Evolutionary conservation across 2,797 vertebrate species (phyloP).

Genomic region (Pterois miles): DNA sequence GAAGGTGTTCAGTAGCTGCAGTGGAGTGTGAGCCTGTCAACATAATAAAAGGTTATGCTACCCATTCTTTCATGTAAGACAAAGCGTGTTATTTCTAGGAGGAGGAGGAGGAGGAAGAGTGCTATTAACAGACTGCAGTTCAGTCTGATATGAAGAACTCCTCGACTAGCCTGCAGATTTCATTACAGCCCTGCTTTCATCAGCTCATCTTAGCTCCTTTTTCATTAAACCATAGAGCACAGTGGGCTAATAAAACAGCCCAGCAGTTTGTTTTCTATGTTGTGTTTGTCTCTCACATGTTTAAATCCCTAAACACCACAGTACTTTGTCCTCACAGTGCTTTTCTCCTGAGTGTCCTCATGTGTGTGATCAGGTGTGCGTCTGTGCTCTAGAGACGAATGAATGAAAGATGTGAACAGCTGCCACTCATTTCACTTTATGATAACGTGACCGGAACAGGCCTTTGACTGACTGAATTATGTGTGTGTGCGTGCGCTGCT

Average conservation of each 20-base stretch:
- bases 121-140: conserved; percentile 50
- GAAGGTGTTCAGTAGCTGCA: conserved; percentile 25
- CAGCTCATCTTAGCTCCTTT: conserved; percentile 38
- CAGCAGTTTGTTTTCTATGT: background rate
- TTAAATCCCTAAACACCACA: conserved; percentile 30
- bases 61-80: conserved; percentile 50
- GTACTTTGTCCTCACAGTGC: conserved; percentile 38
- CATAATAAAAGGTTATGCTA: conserved; percentile 47
- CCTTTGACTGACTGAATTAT: conserved; percentile 32
- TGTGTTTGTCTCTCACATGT: background rate
- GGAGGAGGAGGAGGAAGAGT: conserved; percentile 37
- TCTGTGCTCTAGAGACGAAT: conserved; percentile 46
- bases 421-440: conserved; percentile 42
- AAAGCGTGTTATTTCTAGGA: conserved; percentile 54
- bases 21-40: conserved; percentile 41
- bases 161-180: conserved; percentile 42
- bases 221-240: conserved; percentile 25
- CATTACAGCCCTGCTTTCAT: conserved; percentile 42
- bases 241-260: conserved; percentile 27
- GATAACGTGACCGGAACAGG: conserved; percentile 24
- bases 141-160: conserved; percentile 20
- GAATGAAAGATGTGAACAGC: conserved; percentile 46
- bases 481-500: background rate
- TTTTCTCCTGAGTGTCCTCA: conserved; percentile 47
- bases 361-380: conserved; percentile 52